Conservation (phyloP, 2,888 invertebrate species). For the Lingula anatina region DNA sequence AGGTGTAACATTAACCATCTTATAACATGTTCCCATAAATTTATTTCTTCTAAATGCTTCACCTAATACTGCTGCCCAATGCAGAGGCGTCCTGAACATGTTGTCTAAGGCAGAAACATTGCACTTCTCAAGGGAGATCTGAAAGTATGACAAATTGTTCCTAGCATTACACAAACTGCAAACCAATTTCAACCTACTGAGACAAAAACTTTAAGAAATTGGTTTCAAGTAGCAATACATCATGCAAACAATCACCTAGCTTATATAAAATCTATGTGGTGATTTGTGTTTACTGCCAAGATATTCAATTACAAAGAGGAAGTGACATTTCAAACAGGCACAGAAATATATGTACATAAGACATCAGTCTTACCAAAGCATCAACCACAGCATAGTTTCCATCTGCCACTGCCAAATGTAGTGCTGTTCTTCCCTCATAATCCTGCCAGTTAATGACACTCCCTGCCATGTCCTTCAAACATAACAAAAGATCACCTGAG, state of each 20-base stretch:
- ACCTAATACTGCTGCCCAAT: conserved; percentile 53
- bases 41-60: too few species aligned
- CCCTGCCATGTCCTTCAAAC: conserved; percentile 41
- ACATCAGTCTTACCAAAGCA: conserved; percentile 34
- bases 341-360: neutral
- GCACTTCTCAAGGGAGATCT: conserved; percentile 46
- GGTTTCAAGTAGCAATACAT: too few species aligned
- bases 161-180: conserved; percentile 10
- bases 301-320: too few species aligned
- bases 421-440: conserved; percentile 50
- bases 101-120: conserved; percentile 51
- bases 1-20: too few species aligned
- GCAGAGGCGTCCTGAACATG: conserved; percentile 51
- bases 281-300: too few species aligned
- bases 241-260: too few species aligned
- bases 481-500: neutral
- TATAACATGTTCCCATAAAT: too few species aligned
- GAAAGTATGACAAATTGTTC: conserved; percentile 7
- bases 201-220: too few species aligned
- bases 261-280: too few species aligned
- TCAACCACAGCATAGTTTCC: conserved; percentile 47
- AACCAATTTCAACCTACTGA: conserved; percentile 11
- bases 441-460: conserved; percentile 54
- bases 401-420: conserved; percentile 51
- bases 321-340: too few species aligned